phyloP scores from a whole-genome alignment of 2,797 vertebrate genomes.

The Emydoidea blandingii region DNA sequence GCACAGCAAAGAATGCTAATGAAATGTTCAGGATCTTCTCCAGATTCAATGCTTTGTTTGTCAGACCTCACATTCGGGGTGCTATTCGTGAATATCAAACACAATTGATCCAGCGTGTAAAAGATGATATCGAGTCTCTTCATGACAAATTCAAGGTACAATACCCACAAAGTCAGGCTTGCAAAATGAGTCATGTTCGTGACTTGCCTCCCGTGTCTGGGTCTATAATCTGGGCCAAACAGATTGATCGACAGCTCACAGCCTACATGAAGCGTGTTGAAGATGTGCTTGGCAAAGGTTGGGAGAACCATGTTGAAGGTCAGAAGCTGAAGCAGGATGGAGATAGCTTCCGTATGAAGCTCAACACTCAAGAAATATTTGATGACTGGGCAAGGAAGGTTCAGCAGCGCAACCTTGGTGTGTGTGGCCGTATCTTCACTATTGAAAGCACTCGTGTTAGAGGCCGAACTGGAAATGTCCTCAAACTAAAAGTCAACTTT shows the following conservation, averaged over 20 bases:
- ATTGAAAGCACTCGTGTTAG: slow-evolving; percentile 95
- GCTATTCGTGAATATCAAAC: slow-evolving; percentile 99
- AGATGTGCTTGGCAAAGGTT: slow-evolving; percentile 97
- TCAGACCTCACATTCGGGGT: slow-evolving; percentile 96
- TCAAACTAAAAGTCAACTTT: slow-evolving; percentile 99
- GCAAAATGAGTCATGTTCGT: slow-evolving; percentile 98
- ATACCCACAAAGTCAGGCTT: slow-evolving; percentile 98
- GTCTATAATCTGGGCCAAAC: slow-evolving; percentile 99
- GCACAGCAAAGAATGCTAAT: slow-evolving; percentile 98
- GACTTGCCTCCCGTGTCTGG: slow-evolving; percentile 97
- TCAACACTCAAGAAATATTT: slow-evolving; percentile 99
- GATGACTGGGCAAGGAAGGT: slow-evolving; percentile 99
- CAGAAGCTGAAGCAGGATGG: slow-evolving; percentile 99
- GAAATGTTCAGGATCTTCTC: slow-evolving; percentile 99
- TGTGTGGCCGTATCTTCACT: slow-evolving; percentile 97
- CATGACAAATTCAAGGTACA: slow-evolving; percentile 99
- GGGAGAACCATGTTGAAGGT: slow-evolving; percentile 99
- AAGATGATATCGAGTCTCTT: slow-evolving; percentile 98
- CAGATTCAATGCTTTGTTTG: slow-evolving; percentile 96
- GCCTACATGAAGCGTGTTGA: slow-evolving; percentile 99
- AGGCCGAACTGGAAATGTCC: slow-evolving; percentile 92
- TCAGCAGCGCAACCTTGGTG: slow-evolving; percentile 98
- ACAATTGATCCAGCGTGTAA: slow-evolving; percentile 97
- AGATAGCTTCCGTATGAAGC: slow-evolving; percentile 98
- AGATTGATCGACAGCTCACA: slow-evolving; percentile 97